A percentile compares a stretch with the other conserved stretches of the same genome.
Evolutionary conservation across 2,888 invertebrate genomes (phyloP).

Genomic region (Thereva unica): DNA sequence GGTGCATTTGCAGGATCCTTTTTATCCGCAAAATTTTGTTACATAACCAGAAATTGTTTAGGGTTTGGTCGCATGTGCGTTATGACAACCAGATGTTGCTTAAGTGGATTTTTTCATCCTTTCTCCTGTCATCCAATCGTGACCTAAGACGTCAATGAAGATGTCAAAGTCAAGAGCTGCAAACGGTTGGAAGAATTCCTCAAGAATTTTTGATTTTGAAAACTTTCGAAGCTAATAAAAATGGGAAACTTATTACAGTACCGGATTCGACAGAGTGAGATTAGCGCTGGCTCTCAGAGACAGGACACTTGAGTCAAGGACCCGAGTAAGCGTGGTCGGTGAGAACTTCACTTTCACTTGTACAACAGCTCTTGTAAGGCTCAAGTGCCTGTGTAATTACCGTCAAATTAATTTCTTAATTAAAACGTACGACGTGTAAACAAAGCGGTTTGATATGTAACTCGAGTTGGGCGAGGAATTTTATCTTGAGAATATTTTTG

Average conservation of each 20-base stretch:
- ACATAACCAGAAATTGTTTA: conserved; percentile 35
- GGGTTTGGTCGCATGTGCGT: conserved; percentile 16
- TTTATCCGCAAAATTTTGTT: conserved; percentile 39
- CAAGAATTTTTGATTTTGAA: no score
- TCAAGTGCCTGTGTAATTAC: conserved; percentile 39
- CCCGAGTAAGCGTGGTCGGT: no score
- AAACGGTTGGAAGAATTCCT: neutral
- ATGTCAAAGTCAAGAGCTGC: neutral
- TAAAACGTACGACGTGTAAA: conserved; percentile 38
- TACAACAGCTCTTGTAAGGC: neutral
- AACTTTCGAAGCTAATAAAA: no score
- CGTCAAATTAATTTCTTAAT: conserved; percentile 39
- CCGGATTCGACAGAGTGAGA: no score
- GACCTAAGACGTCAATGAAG: neutral
- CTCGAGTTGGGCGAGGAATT: no score
- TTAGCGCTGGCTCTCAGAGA: no score
- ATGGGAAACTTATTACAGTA: no score
- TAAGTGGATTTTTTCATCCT: conserved; percentile 24
- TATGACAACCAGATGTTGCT: conserved; percentile 38
- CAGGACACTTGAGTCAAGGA: no score
- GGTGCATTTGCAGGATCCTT: conserved; percentile 13
- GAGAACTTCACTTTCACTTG: conserved; percentile 8
- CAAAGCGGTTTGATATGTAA: conserved; percentile 12
- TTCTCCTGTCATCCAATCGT: conserved; percentile 10
- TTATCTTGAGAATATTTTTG: no score